Evolutionary conservation across 2,113 vertebrate genomes (phyloP).

Genomic region (Beaufortia kweichowensis): DNA sequence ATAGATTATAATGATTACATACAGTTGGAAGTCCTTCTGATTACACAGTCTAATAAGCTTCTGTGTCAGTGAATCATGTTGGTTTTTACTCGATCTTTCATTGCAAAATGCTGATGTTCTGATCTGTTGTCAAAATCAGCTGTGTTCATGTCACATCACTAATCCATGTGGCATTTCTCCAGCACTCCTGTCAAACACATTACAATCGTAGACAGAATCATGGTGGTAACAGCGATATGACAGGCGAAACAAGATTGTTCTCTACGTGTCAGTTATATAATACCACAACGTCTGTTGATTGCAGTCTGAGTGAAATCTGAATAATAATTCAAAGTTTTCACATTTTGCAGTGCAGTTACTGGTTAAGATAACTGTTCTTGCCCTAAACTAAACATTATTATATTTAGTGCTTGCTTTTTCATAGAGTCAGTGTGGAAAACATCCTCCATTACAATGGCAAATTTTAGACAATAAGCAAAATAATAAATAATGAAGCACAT

Average conservation of each 20-base stretch:
- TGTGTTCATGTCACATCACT: neutral
- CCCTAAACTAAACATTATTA: too few relatives aligned
- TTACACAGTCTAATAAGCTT: neutral
- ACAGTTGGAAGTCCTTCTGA: conserved; percentile 1
- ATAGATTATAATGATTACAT: too few relatives aligned
- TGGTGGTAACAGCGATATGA: too few relatives aligned
- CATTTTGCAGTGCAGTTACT: too few relatives aligned
- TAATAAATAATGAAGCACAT: neutral
- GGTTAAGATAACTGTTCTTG: too few relatives aligned
- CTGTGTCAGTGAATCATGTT: neutral
- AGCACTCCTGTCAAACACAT: neutral
- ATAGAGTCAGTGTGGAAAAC: neutral
- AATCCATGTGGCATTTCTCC: conserved; percentile 7
- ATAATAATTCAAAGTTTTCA: neutral
- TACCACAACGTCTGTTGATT: neutral
- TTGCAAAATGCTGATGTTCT: conserved; percentile 3
- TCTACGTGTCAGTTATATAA: neutral
- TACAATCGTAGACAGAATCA: neutral
- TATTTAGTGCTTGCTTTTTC: neutral
- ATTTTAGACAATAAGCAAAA: neutral
- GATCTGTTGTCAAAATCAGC: neutral
- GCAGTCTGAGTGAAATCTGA: conserved; percentile 3
- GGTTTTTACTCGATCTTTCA: neutral
- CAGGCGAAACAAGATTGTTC: neutral
- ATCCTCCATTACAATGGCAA: neutral